Evolutionary conservation across 2,797 vertebrate species (phyloP).

Genomic region (Microchirus variegatus): DNA sequence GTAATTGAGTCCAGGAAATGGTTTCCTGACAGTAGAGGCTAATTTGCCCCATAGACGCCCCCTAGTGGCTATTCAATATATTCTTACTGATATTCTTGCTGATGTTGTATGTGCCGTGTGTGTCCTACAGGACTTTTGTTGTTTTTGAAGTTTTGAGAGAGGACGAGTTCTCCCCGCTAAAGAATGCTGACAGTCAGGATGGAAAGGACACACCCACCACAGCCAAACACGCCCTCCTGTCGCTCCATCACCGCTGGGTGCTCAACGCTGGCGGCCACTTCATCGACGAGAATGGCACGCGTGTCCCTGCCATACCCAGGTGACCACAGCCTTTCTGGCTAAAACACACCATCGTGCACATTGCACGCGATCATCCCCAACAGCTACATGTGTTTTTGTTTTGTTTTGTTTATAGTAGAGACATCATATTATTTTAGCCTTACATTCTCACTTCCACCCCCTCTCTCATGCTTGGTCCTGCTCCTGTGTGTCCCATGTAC

Average conservation of each 20-base stretch:
- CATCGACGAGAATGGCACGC: slow-evolving; percentile 91
- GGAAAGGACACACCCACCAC: slow-evolving; percentile 97
- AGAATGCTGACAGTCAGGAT: slow-evolving; percentile 95
- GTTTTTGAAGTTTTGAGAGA: slow-evolving; percentile 95
- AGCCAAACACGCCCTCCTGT: slow-evolving; percentile 91
- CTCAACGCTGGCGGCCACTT: slow-evolving; percentile 95
- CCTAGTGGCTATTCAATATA: too few relatives aligned
- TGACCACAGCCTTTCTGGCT: slow-evolving; percentile 55
- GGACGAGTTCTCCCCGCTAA: slow-evolving; percentile 96
- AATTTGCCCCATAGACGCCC: too few relatives aligned
- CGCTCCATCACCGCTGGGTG: slow-evolving; percentile 97
- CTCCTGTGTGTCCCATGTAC: slow-evolving; percentile 85
- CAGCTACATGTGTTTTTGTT: slow-evolving; percentile 24
- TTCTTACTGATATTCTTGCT: too few relatives aligned
- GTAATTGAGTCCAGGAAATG: too few relatives aligned
- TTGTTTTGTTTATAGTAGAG: slow-evolving; percentile 31
- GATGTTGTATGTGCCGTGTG: slow-evolving; percentile 4
- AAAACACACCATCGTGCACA: neutral
- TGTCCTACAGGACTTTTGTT: slow-evolving; percentile 86
- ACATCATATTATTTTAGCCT: slow-evolving; percentile 48
- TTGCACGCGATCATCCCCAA: neutral
- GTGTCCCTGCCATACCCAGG: slow-evolving; percentile 94
- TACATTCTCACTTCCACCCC: slow-evolving; percentile 51
- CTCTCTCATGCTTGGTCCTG: slow-evolving; percentile 70
- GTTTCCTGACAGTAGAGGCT: too few relatives aligned